Evolutionary conservation across 1,140 invertebrate genomes (phyloP).

Genomic region (Drosophila repleta): DNA sequence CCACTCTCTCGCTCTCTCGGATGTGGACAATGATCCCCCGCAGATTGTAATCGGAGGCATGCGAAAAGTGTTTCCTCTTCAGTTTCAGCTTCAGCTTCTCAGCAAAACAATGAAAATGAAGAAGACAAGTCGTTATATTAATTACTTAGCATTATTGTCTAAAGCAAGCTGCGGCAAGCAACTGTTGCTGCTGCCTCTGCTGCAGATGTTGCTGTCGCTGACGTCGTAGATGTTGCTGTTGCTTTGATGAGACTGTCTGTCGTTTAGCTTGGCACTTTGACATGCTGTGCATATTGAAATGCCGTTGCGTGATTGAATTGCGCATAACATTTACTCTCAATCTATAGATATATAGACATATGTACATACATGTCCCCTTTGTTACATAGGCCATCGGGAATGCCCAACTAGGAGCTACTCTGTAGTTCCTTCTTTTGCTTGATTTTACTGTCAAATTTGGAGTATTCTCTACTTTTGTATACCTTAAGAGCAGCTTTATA

Average conservation of each 20-base stretch:
- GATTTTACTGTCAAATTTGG: no score
- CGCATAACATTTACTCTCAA: slow-evolving; percentile 21
- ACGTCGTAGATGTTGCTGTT: slow-evolving; percentile 21
- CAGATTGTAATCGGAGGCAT: slow-evolving; percentile 44
- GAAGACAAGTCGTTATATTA: slow-evolving; percentile 55
- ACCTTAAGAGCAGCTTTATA: no score
- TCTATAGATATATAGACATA: no score
- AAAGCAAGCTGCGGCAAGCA: slow-evolving; percentile 60
- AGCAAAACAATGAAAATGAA: slow-evolving; percentile 44
- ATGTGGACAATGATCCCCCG: slow-evolving; percentile 33
- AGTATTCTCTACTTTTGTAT: no score
- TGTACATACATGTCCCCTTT: no score
- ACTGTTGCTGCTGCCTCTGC: slow-evolving; percentile 32
- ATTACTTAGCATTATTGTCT: slow-evolving; percentile 75
- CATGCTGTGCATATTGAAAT: slow-evolving; percentile 37
- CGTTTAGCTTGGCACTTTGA: slow-evolving; percentile 47
- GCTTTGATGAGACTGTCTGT: slow-evolving; percentile 18
- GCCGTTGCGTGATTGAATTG: slow-evolving; percentile 39
- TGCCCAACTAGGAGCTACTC: no score
- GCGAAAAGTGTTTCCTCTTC: slow-evolving; percentile 51
- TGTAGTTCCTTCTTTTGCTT: no score
- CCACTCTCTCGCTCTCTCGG: background rate
- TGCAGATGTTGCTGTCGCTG: slow-evolving; percentile 8
- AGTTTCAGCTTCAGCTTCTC: no score
- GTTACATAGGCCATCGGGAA: no score